Evolutionary conservation across 2,113 vertebrate species (phyloP).

Genomic region (Lepus americanus): DNA sequence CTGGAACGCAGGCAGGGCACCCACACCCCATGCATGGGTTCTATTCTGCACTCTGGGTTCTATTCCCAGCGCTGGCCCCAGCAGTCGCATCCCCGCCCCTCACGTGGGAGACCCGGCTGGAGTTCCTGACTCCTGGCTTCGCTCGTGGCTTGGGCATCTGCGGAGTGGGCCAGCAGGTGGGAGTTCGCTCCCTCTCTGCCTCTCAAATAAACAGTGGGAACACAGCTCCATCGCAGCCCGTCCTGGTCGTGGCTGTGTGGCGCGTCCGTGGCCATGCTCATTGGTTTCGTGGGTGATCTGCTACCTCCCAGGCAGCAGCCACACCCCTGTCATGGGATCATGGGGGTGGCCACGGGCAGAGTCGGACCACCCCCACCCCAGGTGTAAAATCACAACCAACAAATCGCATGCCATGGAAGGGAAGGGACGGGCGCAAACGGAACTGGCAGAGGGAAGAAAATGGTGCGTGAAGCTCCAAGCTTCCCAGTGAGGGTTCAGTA

Average conservation of each 20-base stretch:
- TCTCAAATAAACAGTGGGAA: background rate
- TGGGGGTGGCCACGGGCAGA: background rate
- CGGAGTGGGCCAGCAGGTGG: no score
- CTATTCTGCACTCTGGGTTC: no score
- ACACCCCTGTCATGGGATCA: fast-evolving
- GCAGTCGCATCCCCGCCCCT: no score
- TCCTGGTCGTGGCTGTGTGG: background rate
- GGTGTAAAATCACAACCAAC: background rate
- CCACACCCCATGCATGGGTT: no score
- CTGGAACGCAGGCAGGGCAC: no score
- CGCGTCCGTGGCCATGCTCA: no score
- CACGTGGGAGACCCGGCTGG: no score
- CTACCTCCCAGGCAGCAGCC: background rate
- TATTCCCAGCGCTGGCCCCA: no score
- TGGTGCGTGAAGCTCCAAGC: fast-evolving
- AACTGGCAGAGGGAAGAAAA: background rate
- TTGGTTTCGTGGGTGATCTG: fast-evolving
- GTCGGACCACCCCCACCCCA: background rate
- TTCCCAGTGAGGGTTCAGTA: background rate
- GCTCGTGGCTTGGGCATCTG: no score
- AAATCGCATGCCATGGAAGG: background rate
- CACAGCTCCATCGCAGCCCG: fast-evolving
- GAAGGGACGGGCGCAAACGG: background rate
- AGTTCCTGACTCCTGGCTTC: no score
- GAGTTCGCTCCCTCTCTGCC: background rate